Evolutionary conservation across 1,140 invertebrate genomes (phyloP).

Genomic region (Elymnias hypermnestra): DNA sequence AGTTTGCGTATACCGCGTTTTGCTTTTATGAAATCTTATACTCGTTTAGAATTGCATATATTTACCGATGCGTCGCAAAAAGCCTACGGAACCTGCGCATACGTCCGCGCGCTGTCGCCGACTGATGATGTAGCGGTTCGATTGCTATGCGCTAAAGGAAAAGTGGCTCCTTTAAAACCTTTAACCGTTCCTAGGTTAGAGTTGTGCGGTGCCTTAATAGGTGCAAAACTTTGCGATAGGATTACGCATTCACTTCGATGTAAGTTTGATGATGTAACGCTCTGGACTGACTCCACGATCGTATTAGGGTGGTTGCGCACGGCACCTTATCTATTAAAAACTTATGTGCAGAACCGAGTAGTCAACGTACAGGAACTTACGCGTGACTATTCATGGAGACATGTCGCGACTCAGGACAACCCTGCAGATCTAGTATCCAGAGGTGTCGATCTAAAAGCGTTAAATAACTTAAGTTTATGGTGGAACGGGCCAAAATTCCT

Average conservation of each 20-base stretch:
- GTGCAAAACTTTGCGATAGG: not conserved
- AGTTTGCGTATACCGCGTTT: no score
- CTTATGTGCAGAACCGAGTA: slow-evolving; percentile 5
- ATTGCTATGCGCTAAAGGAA: slow-evolving; percentile 9
- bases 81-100: slow-evolving; percentile 12
- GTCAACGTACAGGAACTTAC: slow-evolving; percentile 6
- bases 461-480: slow-evolving; percentile 4
- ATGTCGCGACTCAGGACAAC: slow-evolving; percentile 10
- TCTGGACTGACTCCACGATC: slow-evolving; percentile 12
- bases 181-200: slow-evolving; percentile 5
- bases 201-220: not conserved
- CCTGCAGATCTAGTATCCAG: slow-evolving; percentile 21
- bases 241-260: not conserved
- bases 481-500: slow-evolving; percentile 16
- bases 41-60: slow-evolving; percentile 4
- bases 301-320: slow-evolving; percentile 9
- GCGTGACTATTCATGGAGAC: slow-evolving; percentile 2
- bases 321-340: slow-evolving; percentile 1
- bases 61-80: slow-evolving; percentile 10
- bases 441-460: slow-evolving; percentile 3
- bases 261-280: not conserved
- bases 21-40: no score
- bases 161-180: slow-evolving; percentile 4
- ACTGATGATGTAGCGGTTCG: not conserved
- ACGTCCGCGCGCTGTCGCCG: not conserved